A percentile compares a stretch with the other conserved stretches of the same genome.
phyloP scores from a whole-genome alignment of 2,113 vertebrate species.

The Larimichthys polyactis region DNA sequence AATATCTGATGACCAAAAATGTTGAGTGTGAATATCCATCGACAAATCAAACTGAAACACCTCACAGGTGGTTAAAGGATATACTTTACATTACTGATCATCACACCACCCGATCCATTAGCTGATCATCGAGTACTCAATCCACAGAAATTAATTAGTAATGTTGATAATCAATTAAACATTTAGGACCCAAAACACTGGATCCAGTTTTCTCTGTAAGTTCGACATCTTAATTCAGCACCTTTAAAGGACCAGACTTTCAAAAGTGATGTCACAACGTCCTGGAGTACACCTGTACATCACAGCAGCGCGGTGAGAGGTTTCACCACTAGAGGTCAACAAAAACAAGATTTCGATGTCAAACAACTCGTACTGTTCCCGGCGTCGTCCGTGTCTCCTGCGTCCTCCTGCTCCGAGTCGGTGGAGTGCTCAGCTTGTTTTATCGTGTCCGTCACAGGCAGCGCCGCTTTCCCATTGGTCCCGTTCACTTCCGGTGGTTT shows the following conservation, averaged over 20 bases:
- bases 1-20: no score
- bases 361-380: constrained; percentile 33
- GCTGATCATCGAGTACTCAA: no score
- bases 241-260: neutral
- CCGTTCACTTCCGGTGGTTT: constrained; percentile 76
- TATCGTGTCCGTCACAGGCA: constrained; percentile 49
- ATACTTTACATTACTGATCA: no score
- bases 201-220: no score
- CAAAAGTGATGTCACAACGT: neutral
- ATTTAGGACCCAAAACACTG: no score
- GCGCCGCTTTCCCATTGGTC: constrained; percentile 60
- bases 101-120: no score
- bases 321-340: neutral
- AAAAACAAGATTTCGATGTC: neutral
- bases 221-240: no score
- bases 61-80: no score
- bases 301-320: neutral
- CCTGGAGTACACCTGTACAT: neutral
- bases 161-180: no score
- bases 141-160: no score
- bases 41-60: no score
- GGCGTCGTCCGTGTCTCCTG: constrained; percentile 50
- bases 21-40: no score
- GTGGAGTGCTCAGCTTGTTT: constrained; percentile 66
- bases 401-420: constrained; percentile 76